phyloP scores from a whole-genome alignment of 2,888 invertebrate genomes.

The Seira ritae region DNA sequence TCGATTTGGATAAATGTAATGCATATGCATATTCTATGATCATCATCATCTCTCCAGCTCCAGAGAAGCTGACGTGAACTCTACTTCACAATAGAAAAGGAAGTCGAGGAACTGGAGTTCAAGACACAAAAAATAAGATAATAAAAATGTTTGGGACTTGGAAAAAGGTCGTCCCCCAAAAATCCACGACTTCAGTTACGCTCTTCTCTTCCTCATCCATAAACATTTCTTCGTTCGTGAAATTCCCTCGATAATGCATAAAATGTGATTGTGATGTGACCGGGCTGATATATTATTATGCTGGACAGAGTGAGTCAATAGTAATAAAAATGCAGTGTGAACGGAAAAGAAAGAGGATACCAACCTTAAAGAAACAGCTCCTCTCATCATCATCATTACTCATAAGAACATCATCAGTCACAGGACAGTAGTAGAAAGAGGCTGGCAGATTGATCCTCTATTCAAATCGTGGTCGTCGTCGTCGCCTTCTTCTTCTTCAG shows the following conservation, averaged over 20 bases:
- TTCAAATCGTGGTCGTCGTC: not conserved
- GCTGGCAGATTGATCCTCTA: too few relatives aligned
- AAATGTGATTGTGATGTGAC: too few relatives aligned
- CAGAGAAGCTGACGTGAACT: not conserved
- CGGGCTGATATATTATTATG: too few relatives aligned
- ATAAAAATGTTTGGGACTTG: conserved; percentile 47
- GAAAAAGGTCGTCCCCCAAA: conserved; percentile 52
- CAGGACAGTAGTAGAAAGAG: too few relatives aligned
- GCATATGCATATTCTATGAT: too few relatives aligned
- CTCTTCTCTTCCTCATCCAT: conserved; percentile 9
- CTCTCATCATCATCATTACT: not conserved
- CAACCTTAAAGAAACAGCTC: not conserved
- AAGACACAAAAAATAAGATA: conserved; percentile 34
- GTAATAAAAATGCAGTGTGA: not conserved
- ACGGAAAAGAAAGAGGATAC: too few relatives aligned
- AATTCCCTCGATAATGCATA: not conserved
- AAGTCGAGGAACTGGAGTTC: conserved; percentile 14
- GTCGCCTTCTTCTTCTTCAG: conserved; percentile 19
- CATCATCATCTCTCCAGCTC: not conserved
- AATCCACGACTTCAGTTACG: not conserved
- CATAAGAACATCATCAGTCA: not conserved
- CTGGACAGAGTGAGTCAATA: not conserved
- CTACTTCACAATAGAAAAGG: not conserved
- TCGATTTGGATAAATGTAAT: not conserved
- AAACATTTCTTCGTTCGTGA: conserved; percentile 10